phyloP scores from a whole-genome alignment of 2,113 vertebrate species.

The Mirza zaza region DNA sequence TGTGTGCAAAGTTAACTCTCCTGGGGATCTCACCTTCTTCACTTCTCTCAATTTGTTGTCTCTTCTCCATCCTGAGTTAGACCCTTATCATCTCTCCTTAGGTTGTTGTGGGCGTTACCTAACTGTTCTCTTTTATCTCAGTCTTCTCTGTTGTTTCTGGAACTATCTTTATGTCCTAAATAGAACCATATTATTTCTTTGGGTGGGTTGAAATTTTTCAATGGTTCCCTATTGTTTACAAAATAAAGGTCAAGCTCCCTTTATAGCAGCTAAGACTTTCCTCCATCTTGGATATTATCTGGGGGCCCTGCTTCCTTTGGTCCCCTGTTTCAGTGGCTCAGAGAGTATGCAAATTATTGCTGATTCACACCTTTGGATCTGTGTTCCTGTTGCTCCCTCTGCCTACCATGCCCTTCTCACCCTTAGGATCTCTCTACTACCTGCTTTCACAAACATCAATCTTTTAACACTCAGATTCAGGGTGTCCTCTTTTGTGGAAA shows the following conservation, averaged over 20 bases:
- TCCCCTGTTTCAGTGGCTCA: background rate
- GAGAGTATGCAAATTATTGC: background rate
- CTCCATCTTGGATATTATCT: background rate
- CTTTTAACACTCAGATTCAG: background rate
- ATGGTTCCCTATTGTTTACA: background rate
- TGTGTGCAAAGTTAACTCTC: too few species aligned
- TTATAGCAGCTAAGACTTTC: background rate
- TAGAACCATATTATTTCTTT: background rate
- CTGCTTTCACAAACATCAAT: background rate
- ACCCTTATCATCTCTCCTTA: background rate
- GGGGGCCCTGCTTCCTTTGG: background rate
- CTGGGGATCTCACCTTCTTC: background rate
- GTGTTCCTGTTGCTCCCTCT: constrained; percentile 63
- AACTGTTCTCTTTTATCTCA: background rate
- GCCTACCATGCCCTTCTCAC: constrained; percentile 11
- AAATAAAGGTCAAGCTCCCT: background rate
- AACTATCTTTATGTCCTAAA: background rate
- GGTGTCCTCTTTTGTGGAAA: background rate
- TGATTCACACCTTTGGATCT: background rate
- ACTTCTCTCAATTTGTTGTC: background rate
- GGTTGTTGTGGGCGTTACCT: background rate
- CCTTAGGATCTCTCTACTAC: background rate
- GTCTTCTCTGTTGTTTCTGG: background rate
- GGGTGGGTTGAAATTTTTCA: background rate
- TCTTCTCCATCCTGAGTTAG: background rate